phyloP scores from a whole-genome alignment of 2,888 invertebrate genomes.

The Aproaerema taeniolella region DNA sequence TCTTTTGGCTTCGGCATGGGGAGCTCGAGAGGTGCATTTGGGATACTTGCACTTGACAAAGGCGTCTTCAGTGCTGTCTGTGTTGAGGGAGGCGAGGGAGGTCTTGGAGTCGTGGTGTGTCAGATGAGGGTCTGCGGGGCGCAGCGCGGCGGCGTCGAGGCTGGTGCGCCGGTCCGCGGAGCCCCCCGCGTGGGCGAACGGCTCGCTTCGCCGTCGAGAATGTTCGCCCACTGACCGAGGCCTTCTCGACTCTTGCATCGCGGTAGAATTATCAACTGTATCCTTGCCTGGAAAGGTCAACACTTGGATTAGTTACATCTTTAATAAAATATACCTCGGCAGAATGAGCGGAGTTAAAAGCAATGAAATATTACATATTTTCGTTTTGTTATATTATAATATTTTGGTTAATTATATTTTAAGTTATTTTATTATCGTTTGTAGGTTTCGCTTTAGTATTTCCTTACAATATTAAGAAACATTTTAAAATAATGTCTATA shows the following conservation, averaged over 20 bases:
- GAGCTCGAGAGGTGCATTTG: slow-evolving; percentile 85
- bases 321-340: neutral
- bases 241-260: slow-evolving; percentile 61
- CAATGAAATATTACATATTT: too few relatives aligned
- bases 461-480: too few relatives aligned
- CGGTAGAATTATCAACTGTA: slow-evolving; percentile 73
- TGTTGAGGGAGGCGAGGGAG: slow-evolving; percentile 65
- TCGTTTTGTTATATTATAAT: too few relatives aligned
- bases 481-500: too few relatives aligned
- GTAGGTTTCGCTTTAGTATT: too few relatives aligned
- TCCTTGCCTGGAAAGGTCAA: slow-evolving; percentile 63
- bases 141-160: slow-evolving; percentile 71
- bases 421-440: too few relatives aligned
- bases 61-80: slow-evolving; percentile 70
- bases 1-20: slow-evolving; percentile 85
- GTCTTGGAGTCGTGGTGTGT: slow-evolving; percentile 59
- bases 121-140: slow-evolving; percentile 49
- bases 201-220: slow-evolving; percentile 64
- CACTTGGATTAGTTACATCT: neutral
- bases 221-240: slow-evolving; percentile 63
- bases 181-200: slow-evolving; percentile 50
- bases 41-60: slow-evolving; percentile 87
- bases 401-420: too few relatives aligned
- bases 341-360: too few relatives aligned
- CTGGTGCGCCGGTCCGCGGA: slow-evolving; percentile 78